phyloP scores from a whole-genome alignment of 2,797 vertebrate species.

The Melanotaenia nigrans region DNA sequence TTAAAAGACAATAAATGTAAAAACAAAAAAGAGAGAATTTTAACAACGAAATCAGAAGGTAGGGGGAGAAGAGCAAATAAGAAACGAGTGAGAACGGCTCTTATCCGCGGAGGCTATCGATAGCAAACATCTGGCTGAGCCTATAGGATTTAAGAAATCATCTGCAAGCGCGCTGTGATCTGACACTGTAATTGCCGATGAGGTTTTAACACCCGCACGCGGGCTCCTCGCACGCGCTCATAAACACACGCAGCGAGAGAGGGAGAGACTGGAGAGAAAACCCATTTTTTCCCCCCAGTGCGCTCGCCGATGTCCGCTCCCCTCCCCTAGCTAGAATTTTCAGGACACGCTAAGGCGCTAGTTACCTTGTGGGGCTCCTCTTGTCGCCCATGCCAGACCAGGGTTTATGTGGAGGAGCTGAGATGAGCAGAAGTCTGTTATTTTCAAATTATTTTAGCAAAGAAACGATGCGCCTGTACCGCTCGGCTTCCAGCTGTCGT shows the following conservation, averaged over 20 bases:
- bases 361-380: slow-evolving; percentile 98
- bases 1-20: slow-evolving; percentile 72
- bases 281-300: slow-evolving; percentile 49
- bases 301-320: slow-evolving; percentile 67
- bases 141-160: slow-evolving; percentile 70
- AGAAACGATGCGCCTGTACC: slow-evolving; percentile 77
- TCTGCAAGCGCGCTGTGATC: slow-evolving; percentile 73
- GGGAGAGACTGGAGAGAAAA: slow-evolving; percentile 67
- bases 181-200: slow-evolving; percentile 85
- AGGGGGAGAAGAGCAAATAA: slow-evolving; percentile 5
- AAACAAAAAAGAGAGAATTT: neutral
- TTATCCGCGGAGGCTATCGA: slow-evolving; percentile 62
- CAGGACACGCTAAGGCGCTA: slow-evolving; percentile 41
- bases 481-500: slow-evolving; percentile 91
- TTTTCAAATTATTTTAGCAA: slow-evolving; percentile 64
- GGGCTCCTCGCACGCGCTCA: slow-evolving; percentile 36
- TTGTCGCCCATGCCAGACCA: slow-evolving; percentile 95
- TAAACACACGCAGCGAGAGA: slow-evolving; percentile 27
- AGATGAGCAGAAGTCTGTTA: slow-evolving; percentile 72
- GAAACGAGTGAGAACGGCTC: slow-evolving; percentile 60
- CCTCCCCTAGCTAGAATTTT: slow-evolving; percentile 48
- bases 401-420: slow-evolving; percentile 74
- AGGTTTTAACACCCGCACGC: slow-evolving; percentile 81
- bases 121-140: slow-evolving; percentile 74
- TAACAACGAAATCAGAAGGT: slow-evolving; percentile 17